Base-by-base conservation (phyloP, 2,888 invertebrate species). In the Periphyllus acericola region DNA sequence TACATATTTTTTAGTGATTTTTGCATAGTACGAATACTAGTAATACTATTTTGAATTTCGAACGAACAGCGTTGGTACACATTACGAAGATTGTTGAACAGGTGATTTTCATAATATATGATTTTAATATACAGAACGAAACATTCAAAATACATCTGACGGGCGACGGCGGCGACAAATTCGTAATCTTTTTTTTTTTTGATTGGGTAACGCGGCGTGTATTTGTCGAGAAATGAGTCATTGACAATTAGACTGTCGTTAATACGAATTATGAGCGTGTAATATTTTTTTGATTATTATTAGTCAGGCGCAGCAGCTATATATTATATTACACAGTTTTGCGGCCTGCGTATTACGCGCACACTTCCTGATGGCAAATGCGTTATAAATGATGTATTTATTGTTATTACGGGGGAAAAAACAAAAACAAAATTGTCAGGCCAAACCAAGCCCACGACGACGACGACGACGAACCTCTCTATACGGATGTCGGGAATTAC, bases 401-500 rank as follows among this genome's bases (percentile, higher is more conserved):
- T 80, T 25, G 19, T 21, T 9, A 36, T 74, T 74, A 36, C 25
- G 25, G 21, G 55, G 55, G 17, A 46, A 46, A 52, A 80, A 46
- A 78, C 21, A 34, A 79, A 55, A 60, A 60, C 19, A 21, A 60
- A 60, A 60, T 21, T 32, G 82, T 82, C 71, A 32, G 32, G 6
- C 46, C n/a, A 25, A 55, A 55, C 52, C 83, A 21, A 71, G 72
- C 72, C 72, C 72, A 11, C 46, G 29, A 29, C 71, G 36, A 19
- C 21, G 36, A 19, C 21, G 36, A 36, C 36, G 46, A 46, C 11
- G 1, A 46, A 36, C 74, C 74, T 40, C 74, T 74, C 74, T 40
- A 25, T 74, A 74, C 74, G 74, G 74, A 40, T 40, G 40, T 74
- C 74, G 32, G 82, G 46, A 72, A 83, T 85, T 78, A 79, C 85